Conservation (phyloP, 2,113 vertebrate genomes). For the Indri indri region DNA sequence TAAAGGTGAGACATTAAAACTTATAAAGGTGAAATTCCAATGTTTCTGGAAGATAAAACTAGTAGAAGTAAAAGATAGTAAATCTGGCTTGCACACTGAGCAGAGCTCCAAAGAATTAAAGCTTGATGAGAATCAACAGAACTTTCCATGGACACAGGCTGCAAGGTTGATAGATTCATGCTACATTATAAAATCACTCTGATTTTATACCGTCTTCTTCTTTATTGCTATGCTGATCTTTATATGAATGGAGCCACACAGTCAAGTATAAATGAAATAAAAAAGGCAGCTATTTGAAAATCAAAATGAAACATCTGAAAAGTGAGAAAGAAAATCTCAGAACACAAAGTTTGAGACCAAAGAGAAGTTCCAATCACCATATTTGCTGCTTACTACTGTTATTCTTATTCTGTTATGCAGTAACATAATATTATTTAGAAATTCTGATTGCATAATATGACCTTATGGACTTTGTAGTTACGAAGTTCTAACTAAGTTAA, state of each 20-base stretch:
- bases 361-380: background rate
- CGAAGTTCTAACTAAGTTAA: conserved; percentile 59
- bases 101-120: background rate
- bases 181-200: background rate
- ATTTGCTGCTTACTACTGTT: conserved; percentile 4
- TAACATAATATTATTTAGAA: background rate
- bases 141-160: background rate
- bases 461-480: conserved; percentile 1
- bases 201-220: background rate
- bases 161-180: background rate
- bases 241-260: background rate
- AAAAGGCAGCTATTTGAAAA: background rate
- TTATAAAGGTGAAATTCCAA: background rate
- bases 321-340: background rate
- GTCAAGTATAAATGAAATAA: background rate
- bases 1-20: background rate
- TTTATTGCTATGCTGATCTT: conserved; percentile 35
- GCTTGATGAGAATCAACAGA: background rate
- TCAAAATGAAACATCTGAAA: conserved; percentile 19
- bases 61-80: background rate
- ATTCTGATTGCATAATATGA: background rate
- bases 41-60: background rate
- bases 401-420: background rate
- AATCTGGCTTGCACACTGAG: background rate
- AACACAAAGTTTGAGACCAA: conserved; percentile 25